Percentiles rank a stretch among this genome's conserved stretches.
phyloP scores from a whole-genome alignment of 2,888 invertebrate genomes.

The Acholoe squamosa region DNA sequence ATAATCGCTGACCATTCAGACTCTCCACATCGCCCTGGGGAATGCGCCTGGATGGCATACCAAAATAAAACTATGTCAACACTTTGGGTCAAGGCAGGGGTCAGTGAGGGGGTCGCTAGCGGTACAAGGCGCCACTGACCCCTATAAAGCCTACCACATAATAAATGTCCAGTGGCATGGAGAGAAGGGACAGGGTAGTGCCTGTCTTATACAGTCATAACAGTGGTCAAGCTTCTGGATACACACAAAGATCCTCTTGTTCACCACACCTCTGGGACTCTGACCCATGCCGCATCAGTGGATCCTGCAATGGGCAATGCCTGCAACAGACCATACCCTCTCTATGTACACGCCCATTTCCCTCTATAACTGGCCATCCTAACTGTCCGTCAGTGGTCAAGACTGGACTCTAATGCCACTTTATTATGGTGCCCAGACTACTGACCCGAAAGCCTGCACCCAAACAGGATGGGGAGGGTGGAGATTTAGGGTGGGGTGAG shows the following conservation, averaged over 20 bases:
- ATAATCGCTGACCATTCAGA: slow-evolving; percentile 8
- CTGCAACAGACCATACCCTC: background rate
- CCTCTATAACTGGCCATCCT: slow-evolving; percentile 29
- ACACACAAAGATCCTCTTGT: background rate
- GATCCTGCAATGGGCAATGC: background rate
- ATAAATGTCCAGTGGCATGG: background rate
- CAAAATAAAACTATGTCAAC: slow-evolving; percentile 54
- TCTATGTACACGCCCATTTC: background rate
- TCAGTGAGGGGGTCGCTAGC: background rate
- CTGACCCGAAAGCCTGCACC: slow-evolving; percentile 53
- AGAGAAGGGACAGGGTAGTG: background rate
- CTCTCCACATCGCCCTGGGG: background rate
- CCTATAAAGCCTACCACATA: slow-evolving; percentile 6
- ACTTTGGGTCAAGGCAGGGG: slow-evolving; percentile 38
- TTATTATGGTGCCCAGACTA: slow-evolving; percentile 23
- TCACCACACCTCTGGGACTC: background rate
- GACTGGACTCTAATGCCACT: slow-evolving; percentile 16
- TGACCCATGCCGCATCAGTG: slow-evolving; percentile 9
- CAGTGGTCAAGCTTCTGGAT: background rate
- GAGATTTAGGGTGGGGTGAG: background rate
- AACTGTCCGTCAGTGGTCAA: slow-evolving; percentile 36
- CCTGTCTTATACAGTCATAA: slow-evolving; percentile 12
- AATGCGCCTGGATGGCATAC: slow-evolving; percentile 37
- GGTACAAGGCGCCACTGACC: slow-evolving; percentile 19
- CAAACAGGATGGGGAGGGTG: slow-evolving; percentile 24